Evolutionary conservation across 2,888 invertebrate genomes (phyloP).

Genomic region (Agapostemon virescens): DNA sequence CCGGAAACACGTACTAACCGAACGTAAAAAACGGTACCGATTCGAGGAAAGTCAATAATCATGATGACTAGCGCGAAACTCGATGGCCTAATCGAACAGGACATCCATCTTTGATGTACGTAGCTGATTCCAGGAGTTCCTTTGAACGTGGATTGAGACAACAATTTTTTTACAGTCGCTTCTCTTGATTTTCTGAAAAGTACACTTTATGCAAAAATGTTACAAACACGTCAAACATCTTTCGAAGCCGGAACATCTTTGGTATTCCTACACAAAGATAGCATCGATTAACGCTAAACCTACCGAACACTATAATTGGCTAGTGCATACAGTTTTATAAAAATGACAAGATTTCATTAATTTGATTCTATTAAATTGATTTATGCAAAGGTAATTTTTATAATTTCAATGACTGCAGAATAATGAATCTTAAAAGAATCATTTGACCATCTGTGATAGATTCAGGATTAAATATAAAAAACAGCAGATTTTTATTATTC

Average conservation of each 20-base stretch:
- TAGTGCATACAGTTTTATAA: no score
- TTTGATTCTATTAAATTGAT: no score
- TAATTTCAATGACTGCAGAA: no score
- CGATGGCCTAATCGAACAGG: conserved; percentile 47
- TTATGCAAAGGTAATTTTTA: no score
- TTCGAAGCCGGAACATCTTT: neutral
- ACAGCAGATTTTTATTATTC: no score
- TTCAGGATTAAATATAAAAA: no score
- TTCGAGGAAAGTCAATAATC: conserved; percentile 33
- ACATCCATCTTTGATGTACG: conserved; percentile 23
- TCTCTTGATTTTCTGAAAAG: neutral
- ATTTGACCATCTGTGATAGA: no score
- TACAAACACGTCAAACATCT: neutral
- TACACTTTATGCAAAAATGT: neutral
- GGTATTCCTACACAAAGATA: neutral
- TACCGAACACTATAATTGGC: no score
- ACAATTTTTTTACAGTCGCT: neutral
- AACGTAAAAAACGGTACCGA: conserved; percentile 39
- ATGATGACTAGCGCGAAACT: conserved; percentile 24
- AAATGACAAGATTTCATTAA: no score
- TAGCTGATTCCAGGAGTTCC: neutral
- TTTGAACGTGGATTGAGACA: neutral
- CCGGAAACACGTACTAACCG: conserved; percentile 50
- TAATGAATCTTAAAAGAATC: no score
- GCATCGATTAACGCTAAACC: neutral